A percentile compares a stretch with the other conserved stretches of the same genome.
These are phyloP conservation scores for Odontomachus brunneus DNA, from an alignment of 1,140 invertebrate species.

Conservation along the genomic window DNA sequence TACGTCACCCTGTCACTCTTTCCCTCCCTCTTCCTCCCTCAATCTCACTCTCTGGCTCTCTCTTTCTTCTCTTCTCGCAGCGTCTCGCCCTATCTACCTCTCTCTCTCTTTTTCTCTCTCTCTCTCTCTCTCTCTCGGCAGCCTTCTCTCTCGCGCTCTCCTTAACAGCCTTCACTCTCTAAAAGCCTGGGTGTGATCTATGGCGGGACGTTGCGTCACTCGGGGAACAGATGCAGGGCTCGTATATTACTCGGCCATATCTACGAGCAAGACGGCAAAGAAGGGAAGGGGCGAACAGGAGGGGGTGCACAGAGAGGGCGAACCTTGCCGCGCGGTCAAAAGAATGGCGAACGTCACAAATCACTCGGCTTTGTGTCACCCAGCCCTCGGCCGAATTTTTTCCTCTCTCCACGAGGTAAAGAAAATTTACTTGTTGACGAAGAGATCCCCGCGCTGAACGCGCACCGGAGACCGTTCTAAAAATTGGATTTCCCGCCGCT, in stretches of 20 bases:
- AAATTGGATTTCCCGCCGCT: constrained; percentile 49
- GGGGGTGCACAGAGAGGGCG: constrained; percentile 51
- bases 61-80: constrained; percentile 40
- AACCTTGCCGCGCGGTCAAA: constrained; percentile 72
- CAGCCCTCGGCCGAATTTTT: constrained; percentile 72
- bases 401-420: constrained; percentile 57
- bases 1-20: constrained; percentile 79
- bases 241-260: constrained; percentile 85
- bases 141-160: constrained; percentile 75
- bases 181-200: constrained; percentile 84
- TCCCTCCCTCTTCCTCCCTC: constrained; percentile 54
- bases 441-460: constrained; percentile 50
- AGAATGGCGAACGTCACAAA: constrained; percentile 84
- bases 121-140: constrained; percentile 23
- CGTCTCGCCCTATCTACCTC: constrained; percentile 36
- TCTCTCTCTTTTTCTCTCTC: constrained; percentile 59
- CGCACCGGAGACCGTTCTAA: constrained; percentile 22
- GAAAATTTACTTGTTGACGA: constrained; percentile 69
- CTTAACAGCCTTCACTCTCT: constrained; percentile 84
- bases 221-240: constrained; percentile 85
- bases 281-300: constrained; percentile 47
- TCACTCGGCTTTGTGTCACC: constrained; percentile 80
- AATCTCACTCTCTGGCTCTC: constrained; percentile 43
- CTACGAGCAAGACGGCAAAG: constrained; percentile 74
- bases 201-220: constrained; percentile 85